Conservation (phyloP, 2,888 invertebrate genomes). For the Lasiommata megera region DNA sequence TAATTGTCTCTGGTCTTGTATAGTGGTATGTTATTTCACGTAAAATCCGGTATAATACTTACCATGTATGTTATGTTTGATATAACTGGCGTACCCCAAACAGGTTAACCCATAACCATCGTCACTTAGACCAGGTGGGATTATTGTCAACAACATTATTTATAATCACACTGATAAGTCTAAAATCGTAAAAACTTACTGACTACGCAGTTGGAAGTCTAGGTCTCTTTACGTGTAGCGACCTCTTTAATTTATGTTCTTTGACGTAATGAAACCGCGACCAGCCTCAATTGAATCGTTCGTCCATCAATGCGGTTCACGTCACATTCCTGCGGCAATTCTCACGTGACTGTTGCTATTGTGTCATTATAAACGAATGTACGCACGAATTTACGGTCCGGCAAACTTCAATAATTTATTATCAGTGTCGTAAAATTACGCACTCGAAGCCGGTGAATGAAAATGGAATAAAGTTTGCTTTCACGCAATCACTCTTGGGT, state of each 20-base stretch:
- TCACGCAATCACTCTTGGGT: slow-evolving; percentile 36
- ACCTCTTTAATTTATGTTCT: not conserved
- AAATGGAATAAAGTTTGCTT: slow-evolving; percentile 55
- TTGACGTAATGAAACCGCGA: slow-evolving; percentile 18
- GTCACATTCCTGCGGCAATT: slow-evolving; percentile 17
- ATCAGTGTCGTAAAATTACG: slow-evolving; percentile 31
- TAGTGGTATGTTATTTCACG: too few relatives aligned
- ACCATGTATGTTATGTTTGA: too few relatives aligned
- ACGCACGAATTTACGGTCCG: slow-evolving; percentile 28
- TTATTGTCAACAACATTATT: too few relatives aligned
- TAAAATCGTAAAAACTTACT: too few relatives aligned
- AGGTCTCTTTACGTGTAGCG: too few relatives aligned
- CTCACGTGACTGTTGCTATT: slow-evolving; percentile 14
- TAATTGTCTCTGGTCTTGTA: too few relatives aligned
- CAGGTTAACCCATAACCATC: too few relatives aligned
- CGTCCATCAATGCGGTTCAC: slow-evolving; percentile 13
- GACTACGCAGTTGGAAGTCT: too few relatives aligned
- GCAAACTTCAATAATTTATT: slow-evolving; percentile 29
- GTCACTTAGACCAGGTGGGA: too few relatives aligned
- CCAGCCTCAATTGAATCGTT: slow-evolving; percentile 17
- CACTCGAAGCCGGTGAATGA: slow-evolving; percentile 45
- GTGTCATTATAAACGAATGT: slow-evolving; percentile 22
- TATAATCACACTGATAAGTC: too few relatives aligned
- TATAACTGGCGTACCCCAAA: too few relatives aligned
- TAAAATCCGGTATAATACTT: too few relatives aligned